phyloP scores from a whole-genome alignment of 2,113 vertebrate species.

The Cochlearius cochlearius region DNA sequence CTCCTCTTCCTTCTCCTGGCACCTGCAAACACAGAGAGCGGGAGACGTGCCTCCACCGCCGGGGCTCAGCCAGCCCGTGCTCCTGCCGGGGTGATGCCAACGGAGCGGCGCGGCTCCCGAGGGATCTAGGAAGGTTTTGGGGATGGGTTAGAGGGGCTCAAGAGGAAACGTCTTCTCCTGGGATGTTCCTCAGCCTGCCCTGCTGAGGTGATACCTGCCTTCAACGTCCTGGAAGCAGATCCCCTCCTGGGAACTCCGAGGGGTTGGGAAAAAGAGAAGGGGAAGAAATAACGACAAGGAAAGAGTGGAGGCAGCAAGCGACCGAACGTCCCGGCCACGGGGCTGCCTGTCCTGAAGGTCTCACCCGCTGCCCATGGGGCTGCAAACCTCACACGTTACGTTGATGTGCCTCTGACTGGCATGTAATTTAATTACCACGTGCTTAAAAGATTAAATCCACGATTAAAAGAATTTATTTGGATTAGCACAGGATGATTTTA shows the following conservation, averaged over 20 bases:
- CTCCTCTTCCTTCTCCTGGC: neutral
- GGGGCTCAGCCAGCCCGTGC: neutral
- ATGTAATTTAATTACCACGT: conserved; percentile 59
- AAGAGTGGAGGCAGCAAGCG: neutral
- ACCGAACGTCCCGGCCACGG: rapidly evolving
- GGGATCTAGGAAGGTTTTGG: neutral
- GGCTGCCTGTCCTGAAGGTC: neutral
- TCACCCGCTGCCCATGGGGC: neutral
- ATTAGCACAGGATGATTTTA: conserved; percentile 60
- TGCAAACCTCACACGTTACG: neutral
- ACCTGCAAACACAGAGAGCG: neutral
- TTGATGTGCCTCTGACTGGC: neutral
- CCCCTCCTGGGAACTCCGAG: rapidly evolving
- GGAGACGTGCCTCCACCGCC: neutral
- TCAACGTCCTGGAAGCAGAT: neutral
- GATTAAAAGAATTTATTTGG: conserved; percentile 70
- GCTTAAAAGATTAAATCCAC: conserved; percentile 65
- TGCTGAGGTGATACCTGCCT: neutral
- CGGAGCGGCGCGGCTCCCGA: rapidly evolving
- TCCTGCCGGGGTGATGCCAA: neutral
- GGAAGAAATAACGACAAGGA: neutral
- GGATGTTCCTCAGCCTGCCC: neutral
- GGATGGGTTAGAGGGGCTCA: neutral
- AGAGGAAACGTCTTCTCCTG: neutral
- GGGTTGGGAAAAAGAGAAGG: neutral